phyloP scores from a whole-genome alignment of 2,888 invertebrate species.

The Palloptera scutellata region DNA sequence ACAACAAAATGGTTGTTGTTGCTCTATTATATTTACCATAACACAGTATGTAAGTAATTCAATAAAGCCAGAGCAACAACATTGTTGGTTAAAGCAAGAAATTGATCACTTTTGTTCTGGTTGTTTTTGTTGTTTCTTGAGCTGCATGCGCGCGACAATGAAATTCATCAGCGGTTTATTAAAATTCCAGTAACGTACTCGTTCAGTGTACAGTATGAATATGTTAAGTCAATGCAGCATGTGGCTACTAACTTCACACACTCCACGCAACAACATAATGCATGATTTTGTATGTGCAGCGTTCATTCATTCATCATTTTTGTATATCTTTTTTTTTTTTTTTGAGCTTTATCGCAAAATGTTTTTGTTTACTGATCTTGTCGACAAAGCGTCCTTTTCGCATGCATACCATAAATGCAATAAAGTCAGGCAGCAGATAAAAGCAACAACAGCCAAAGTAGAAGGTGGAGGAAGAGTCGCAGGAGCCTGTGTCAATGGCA shows the following conservation, averaged over 20 bases:
- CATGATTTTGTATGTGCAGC: not conserved
- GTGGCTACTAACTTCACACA: constrained; percentile 6
- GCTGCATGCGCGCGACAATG: constrained; percentile 8
- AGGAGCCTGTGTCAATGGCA: constrained; percentile 13
- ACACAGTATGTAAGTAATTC: too few species aligned
- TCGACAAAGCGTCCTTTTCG: constrained; percentile 30
- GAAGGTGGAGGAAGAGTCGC: constrained; percentile 24
- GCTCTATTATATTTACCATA: too few species aligned
- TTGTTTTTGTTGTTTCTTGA: not conserved
- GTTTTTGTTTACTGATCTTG: constrained; percentile 32
- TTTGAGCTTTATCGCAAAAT: constrained; percentile 3
- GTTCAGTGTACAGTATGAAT: not conserved
- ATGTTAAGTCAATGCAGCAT: too few species aligned
- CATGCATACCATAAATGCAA: not conserved
- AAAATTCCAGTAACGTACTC: constrained; percentile 25
- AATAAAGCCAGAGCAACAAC: too few species aligned
- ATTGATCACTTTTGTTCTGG: not conserved
- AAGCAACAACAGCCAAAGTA: constrained; percentile 13
- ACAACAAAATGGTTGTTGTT: too few species aligned
- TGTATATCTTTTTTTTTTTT: too few species aligned
- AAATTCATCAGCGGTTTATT: constrained; percentile 31
- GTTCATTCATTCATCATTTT: not conserved
- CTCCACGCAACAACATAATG: not conserved
- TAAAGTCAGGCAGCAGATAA: not conserved
- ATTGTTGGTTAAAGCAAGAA: too few species aligned